These are phyloP conservation scores for Austrofundulus limnaeus DNA, from an alignment of 2,113 vertebrate species.

Conservation along the genomic window DNA sequence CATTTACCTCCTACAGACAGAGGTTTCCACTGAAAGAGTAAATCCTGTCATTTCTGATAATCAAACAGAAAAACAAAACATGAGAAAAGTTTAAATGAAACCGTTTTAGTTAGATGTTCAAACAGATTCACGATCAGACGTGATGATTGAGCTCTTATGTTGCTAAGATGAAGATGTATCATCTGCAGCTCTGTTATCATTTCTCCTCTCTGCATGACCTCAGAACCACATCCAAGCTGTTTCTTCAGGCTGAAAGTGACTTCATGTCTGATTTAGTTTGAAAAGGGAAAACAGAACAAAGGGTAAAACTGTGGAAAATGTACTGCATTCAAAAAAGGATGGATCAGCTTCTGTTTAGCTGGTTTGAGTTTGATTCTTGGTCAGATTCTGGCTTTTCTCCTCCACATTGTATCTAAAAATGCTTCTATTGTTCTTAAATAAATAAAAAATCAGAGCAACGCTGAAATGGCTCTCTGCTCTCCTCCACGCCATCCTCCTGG, in stretches of 20 bases:
- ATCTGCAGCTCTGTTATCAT: conserved; percentile 66
- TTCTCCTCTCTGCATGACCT: conserved; percentile 67
- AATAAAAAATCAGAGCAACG: not conserved
- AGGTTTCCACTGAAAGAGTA: no score
- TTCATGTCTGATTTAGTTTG: conserved; percentile 73
- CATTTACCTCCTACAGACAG: no score
- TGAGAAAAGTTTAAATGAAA: no score
- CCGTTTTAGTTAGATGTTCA: no score
- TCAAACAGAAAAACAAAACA: not conserved
- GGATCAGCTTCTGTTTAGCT: conserved; percentile 1
- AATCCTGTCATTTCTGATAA: no score
- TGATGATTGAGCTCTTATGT: no score
- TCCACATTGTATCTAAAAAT: conserved; percentile 4
- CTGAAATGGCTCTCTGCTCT: not conserved
- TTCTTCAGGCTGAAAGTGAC: conserved; percentile 69
- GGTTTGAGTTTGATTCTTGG: not conserved
- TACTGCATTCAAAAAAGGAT: conserved; percentile 33
- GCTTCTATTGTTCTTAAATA: conserved; percentile 6
- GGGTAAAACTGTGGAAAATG: conserved; percentile 12
- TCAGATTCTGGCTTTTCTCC: not conserved
- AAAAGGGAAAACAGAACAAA: conserved; percentile 17
- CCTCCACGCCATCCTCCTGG: conserved; percentile 34
- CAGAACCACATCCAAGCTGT: conserved; percentile 71
- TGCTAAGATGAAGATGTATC: conserved; percentile 26
- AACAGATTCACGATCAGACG: no score